Percentiles rank a stretch among this genome's conserved stretches.
phyloP scores from a whole-genome alignment of 2,113 vertebrate genomes.

The Podocnemis expansa region DNA sequence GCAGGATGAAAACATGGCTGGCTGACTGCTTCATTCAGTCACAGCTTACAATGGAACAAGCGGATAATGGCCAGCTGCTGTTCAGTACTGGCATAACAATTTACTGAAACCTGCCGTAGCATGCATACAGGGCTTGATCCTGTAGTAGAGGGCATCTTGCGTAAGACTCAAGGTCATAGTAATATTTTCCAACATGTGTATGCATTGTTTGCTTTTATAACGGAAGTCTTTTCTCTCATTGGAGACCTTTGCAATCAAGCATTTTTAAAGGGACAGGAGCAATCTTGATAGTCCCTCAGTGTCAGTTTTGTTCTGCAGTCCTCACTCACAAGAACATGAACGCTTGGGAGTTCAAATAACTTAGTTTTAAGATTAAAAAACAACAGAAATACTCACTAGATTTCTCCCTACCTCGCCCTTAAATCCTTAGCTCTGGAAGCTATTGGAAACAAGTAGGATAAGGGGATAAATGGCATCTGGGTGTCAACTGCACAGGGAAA shows the following conservation, averaged over 20 bases:
- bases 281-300: not conserved
- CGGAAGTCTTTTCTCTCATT: not conserved
- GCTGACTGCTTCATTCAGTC: slow-evolving; percentile 31
- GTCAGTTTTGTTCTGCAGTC: not conserved
- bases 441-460: not conserved
- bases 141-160: slow-evolving; percentile 30
- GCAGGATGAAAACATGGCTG: slow-evolving; percentile 28
- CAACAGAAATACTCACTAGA: not conserved
- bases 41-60: slow-evolving; percentile 3
- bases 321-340: not conserved
- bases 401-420: not conserved
- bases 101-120: not conserved
- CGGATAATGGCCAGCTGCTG: slow-evolving; percentile 55
- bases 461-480: not conserved
- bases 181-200: not conserved
- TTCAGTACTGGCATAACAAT: slow-evolving; percentile 21
- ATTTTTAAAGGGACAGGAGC: not conserved
- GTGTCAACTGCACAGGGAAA: not conserved
- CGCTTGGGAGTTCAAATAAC: not conserved
- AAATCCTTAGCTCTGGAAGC: not conserved
- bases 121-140: not conserved
- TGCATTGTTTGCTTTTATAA: not conserved
- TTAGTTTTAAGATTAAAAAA: not conserved
- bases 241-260: not conserved
- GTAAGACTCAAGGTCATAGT: not conserved